Base-by-base conservation (phyloP, 35 echinoderm and acorn worm species). In the Ophiothrix spiculata region DNA sequence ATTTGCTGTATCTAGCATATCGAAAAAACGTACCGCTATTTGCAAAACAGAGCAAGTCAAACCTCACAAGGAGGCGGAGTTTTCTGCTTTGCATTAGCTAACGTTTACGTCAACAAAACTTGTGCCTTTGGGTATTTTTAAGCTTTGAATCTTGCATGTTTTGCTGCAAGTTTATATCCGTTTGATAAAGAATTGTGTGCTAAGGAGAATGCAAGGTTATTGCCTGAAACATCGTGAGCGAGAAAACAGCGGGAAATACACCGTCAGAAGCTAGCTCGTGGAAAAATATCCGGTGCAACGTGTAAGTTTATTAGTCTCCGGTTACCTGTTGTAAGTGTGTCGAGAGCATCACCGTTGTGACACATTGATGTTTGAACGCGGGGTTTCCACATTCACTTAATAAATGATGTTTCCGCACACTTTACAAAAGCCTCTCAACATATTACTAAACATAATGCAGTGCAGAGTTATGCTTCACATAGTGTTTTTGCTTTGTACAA, bases 321-420 rank as follows among this genome's bases (percentile, higher is more conserved):
- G 60, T 69, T 69, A 12, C 60, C 60, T 28, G 60, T 28, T 28
- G 29, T 25, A 69, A 69, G 16, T 69, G 60, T 69, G 60, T 69
- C 60, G 23, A 69, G 23, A 6, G 60, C 60, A 69, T 69, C 60
- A 69, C 60, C 3, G 60, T 69, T 25, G 3, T n/a, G 6, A 25
- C 60, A 69, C 42, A 19, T 6, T 49, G 6, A 49, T 10, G 42
- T 25, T 4, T 15, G 16, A 69, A 28, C 60, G 23, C 60, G 23
- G 23, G 60, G 60, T 69, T 69, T 69, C 60, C 23, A 69, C 60
- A 25, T 69, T 69, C 60, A 69, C 29, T 69, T 69, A 69, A 69
- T 69, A 69, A 69, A n/a, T 69, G 17, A 69, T 69, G 60, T 69
- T 69, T 69, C 60, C 60, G 60, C 60, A 25, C 60, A 69, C 60